phyloP scores from a whole-genome alignment of 2,888 invertebrate genomes.

The Melanophora roralis region DNA sequence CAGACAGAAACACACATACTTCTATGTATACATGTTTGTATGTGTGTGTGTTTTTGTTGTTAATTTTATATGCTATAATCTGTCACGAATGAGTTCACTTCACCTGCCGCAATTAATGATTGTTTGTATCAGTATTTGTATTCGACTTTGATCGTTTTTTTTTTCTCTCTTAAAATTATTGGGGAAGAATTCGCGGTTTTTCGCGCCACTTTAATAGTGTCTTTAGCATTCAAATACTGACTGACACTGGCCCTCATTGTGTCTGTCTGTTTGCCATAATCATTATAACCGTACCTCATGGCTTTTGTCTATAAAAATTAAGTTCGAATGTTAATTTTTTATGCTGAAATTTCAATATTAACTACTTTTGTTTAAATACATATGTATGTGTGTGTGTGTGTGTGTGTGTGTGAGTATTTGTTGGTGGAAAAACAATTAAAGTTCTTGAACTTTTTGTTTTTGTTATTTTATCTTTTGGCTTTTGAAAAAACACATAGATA shows the following conservation, averaged over 20 bases:
- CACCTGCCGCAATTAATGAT: conserved; percentile 63
- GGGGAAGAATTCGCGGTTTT: conserved; percentile 61
- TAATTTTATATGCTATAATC: conserved; percentile 51
- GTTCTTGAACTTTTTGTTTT: conserved; percentile 46
- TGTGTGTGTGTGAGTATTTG: no score
- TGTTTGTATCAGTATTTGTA: conserved; percentile 22
- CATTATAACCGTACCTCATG: background rate
- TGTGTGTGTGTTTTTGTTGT: conserved; percentile 4
- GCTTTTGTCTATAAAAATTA: conserved; percentile 11
- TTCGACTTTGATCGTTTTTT: conserved; percentile 10
- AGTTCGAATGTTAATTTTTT: conserved; percentile 51
- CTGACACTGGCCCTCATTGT: background rate
- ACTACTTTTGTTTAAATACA: background rate
- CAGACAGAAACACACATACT: background rate
- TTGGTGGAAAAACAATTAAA: conserved; percentile 23
- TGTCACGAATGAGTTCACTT: conserved; percentile 64
- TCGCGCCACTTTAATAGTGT: conserved; percentile 45
- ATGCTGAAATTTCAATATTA: conserved; percentile 53
- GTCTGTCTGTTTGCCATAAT: background rate
- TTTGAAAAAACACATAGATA: conserved; percentile 27
- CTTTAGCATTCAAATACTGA: conserved; percentile 7
- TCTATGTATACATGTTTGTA: background rate
- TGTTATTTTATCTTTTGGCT: conserved; percentile 17
- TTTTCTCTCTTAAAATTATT: conserved; percentile 24
- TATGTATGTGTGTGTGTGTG: no score